Conservation (phyloP, 2,797 vertebrate genomes). For the Hyperoplus lanceolatus region DNA sequence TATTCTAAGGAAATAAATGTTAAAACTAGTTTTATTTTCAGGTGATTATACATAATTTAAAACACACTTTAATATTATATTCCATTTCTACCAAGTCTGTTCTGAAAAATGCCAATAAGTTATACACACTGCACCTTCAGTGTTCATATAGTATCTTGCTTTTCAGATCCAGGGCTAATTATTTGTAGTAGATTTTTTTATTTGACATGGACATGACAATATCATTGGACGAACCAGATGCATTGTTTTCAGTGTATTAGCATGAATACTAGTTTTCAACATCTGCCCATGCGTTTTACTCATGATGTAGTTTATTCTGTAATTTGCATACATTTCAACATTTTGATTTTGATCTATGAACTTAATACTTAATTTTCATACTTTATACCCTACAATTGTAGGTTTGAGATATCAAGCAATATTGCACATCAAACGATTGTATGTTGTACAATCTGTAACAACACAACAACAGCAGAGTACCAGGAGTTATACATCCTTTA, state of each 20-base stretch:
- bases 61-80: no score
- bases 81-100: no score
- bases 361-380: no score
- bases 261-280: no score
- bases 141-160: neutral
- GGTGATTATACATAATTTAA: no score
- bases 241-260: no score
- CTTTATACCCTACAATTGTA: neutral
- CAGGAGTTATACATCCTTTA: constrained; percentile 49
- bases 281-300: neutral
- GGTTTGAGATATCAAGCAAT: neutral
- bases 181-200: no score
- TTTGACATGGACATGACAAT: no score
- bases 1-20: no score
- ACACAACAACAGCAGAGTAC: neutral
- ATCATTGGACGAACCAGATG: no score
- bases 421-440: neutral
- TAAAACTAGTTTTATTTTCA: no score
- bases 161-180: neutral
- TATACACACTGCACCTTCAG: neutral
- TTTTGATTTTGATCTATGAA: neutral
- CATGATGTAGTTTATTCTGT: neutral
- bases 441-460: constrained; percentile 2
- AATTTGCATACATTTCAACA: neutral
- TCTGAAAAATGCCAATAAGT: no score